phyloP scores from a whole-genome alignment of 1,140 invertebrate species.

The Ctenoplectra terminalis region DNA sequence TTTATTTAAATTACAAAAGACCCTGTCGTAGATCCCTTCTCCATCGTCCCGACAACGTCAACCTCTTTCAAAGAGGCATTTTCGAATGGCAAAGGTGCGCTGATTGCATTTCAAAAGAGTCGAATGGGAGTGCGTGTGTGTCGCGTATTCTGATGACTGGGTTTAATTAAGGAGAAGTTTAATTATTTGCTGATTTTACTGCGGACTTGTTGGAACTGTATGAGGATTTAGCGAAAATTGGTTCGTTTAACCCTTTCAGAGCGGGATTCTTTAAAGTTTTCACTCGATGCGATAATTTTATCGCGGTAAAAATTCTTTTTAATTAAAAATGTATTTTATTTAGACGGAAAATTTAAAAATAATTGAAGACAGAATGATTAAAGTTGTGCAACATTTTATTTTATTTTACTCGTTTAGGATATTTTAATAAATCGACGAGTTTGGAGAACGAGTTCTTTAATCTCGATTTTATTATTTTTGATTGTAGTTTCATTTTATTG shows the following conservation, averaged over 20 bases:
- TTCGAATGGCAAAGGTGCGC: neutral
- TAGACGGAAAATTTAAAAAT: too few relatives aligned
- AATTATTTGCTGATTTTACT: neutral
- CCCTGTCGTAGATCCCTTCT: neutral
- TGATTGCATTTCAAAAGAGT: neutral
- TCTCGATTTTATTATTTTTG: neutral
- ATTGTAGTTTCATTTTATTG: neutral
- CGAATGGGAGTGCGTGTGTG: neutral
- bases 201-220: neutral
- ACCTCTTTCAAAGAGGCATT: neutral
- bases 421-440: too few relatives aligned
- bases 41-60: neutral
- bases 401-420: too few relatives aligned
- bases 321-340: too few relatives aligned
- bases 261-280: too few relatives aligned
- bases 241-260: too few relatives aligned
- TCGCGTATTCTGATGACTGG: neutral
- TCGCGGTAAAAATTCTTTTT: too few relatives aligned
- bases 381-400: too few relatives aligned
- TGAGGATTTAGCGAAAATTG: neutral
- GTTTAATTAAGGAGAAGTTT: neutral
- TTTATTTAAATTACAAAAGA: conserved; percentile 18
- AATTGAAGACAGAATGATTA: too few relatives aligned
- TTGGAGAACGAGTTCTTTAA: neutral
- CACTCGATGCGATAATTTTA: too few relatives aligned